A percentile compares a stretch with the other conserved stretches of the same genome.
Evolutionary conservation across 2,113 vertebrate genomes (phyloP).

Genomic region (Periophthalmodon schlosseri): DNA sequence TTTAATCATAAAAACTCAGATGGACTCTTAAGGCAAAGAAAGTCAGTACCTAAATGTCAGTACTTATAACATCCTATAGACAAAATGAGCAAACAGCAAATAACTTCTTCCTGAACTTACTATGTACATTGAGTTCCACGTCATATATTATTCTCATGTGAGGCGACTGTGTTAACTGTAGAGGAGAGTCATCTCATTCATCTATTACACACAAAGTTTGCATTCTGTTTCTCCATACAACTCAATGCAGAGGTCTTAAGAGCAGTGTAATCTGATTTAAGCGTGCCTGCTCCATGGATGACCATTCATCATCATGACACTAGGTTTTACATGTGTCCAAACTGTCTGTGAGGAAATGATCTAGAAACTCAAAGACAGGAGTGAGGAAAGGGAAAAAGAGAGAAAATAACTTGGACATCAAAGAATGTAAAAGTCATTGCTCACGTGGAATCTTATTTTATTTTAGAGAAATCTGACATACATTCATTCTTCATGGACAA

Average conservation of each 20-base stretch:
- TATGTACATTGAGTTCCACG: constrained; percentile 25
- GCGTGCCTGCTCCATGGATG: constrained; percentile 17
- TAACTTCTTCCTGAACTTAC: not conserved
- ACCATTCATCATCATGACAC: constrained; percentile 46
- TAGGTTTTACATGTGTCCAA: constrained; percentile 14
- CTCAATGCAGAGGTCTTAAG: constrained; percentile 10
- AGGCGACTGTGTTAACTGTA: not conserved
- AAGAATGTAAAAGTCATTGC: not conserved
- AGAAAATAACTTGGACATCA: not conserved
- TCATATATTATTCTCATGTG: not conserved
- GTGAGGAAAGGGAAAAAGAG: not conserved
- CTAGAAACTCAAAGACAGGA: constrained; percentile 22
- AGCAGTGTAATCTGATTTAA: constrained; percentile 32
- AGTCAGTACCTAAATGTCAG: not conserved
- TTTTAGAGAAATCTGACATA: not conserved
- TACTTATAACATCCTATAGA: not conserved
- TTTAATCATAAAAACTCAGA: not conserved
- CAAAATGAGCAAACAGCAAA: too few relatives aligned
- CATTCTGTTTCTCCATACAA: constrained; percentile 10
- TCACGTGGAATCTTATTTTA: constrained; percentile 4
- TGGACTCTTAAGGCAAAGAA: not conserved
- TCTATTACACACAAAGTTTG: constrained; percentile 27
- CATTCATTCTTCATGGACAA: not conserved
- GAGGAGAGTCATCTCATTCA: constrained; percentile 19
- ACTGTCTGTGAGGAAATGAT: constrained; percentile 12